phyloP scores from a whole-genome alignment of 1,140 invertebrate genomes.

The Zaprionus taronus region DNA sequence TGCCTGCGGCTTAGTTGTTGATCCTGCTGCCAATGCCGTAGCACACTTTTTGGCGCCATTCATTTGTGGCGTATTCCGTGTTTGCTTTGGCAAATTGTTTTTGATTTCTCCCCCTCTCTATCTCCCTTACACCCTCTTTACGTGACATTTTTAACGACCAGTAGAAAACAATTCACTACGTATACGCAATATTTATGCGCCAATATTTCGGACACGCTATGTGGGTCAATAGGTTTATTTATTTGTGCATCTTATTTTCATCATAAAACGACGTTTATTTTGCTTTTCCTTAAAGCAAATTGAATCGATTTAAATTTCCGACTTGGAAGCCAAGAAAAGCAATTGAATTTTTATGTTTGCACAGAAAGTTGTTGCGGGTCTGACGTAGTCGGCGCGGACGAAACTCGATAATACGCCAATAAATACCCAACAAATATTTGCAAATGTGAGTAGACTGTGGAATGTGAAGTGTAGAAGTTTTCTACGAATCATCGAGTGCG shows the following conservation, averaged over 20 bases:
- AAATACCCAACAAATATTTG: conserved; percentile 17
- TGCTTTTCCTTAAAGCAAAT: neutral
- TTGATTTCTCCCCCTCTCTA: neutral
- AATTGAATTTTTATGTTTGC: conserved; percentile 15
- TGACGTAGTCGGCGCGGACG: neutral
- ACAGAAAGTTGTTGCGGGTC: conserved; percentile 1
- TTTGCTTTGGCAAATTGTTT: conserved; percentile 27
- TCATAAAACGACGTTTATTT: conserved; percentile 22
- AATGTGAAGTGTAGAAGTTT: conserved; percentile 9
- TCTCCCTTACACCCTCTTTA: neutral
- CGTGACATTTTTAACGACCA: conserved; percentile 21
- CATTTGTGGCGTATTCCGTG: conserved; percentile 13
- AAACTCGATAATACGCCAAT: conserved; percentile 5
- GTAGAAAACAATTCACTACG: conserved; percentile 33
- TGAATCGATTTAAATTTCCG: conserved; percentile 7
- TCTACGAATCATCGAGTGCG: neutral
- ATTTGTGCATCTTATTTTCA: conserved; percentile 2
- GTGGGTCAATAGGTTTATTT: conserved; percentile 61
- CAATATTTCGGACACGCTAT: conserved; percentile 45
- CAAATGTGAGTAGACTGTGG: neutral
- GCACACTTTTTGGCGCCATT: conserved; percentile 38
- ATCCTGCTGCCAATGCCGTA: conserved; percentile 39
- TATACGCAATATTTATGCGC: conserved; percentile 48
- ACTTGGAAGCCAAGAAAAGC: conserved; percentile 12
- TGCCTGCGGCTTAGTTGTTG: conserved; percentile 42